Base-by-base conservation (phyloP, 2,888 invertebrate genomes). In the Lepidochitona cinerea region DNA sequence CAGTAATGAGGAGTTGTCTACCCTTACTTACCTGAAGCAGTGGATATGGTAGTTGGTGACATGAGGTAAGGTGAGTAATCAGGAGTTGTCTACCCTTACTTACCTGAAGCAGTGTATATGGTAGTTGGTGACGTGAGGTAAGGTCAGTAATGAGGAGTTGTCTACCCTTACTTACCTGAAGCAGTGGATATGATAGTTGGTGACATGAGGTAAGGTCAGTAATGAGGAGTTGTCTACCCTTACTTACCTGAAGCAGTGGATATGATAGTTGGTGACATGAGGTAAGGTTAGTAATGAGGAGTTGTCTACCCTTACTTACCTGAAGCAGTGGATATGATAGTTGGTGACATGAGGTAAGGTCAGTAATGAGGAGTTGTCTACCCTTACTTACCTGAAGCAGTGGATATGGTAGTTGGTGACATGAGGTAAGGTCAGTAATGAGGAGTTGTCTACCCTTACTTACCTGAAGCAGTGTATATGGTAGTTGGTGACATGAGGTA, bases 131-230 rank as follows among this genome's bases (percentile, higher is more conserved):
- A n/a, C n/a, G n/a, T n/a, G n/a, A n/a, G n/a, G n/a, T n/a, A n/a
- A n/a, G n/a, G n/a, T n/a, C n/a, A 41, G 41, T 9, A 41, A 18
- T 41, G 41, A 49, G 49, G 4, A 49, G 7, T 1, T 5, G 1
- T 1, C 49, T n/a, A 7, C 4, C 2, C 49, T n/a, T 18, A 49
- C 70, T 74, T 79, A 87, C 87, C 82, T 86, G 76, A 89, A 81
- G 74, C 84, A 84, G 73, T 75, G 74, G 26, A 90, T 80, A 78
- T 90, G 88, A 72, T 93, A 93, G 0, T 93, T 91, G 70, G 94
- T 94, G 0, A 97, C 91, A 84, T 95, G 93, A 0, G 97, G 97
- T 18, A 98, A 92, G 0, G 94, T 95, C 0, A 95, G 92, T 0
- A 97, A 92, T 29, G 86, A 75, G 72, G 85, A 86, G 75, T 91